Conservation (phyloP, 2,113 vertebrate species). For the Hucho hucho region DNA sequence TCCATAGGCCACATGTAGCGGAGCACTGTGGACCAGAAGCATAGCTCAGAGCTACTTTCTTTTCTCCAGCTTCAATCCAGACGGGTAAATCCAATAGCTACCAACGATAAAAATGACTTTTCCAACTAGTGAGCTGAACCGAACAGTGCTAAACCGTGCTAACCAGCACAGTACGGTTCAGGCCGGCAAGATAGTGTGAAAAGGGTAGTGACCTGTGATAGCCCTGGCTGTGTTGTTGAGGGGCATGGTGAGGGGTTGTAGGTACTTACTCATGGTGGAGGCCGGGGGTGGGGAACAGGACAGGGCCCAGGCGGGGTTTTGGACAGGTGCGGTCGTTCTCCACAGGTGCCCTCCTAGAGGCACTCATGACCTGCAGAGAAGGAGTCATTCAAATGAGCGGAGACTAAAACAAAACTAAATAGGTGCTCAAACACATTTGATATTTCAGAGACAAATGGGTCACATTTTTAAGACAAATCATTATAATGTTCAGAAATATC, state of each 20-base stretch:
- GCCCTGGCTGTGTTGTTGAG: background rate
- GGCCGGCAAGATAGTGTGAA: no score
- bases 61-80: no score
- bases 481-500: background rate
- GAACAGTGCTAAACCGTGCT: no score
- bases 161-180: no score
- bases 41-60: no score
- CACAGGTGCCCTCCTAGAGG: constrained; percentile 67
- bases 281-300: constrained; percentile 47
- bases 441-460: background rate
- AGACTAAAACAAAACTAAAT: background rate
- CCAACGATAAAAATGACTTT: no score
- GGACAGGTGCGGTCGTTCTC: constrained; percentile 72
- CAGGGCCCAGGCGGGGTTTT: constrained; percentile 53
- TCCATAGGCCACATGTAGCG: background rate
- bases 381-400: background rate
- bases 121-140: no score
- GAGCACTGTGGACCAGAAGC: no score
- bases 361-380: constrained; percentile 74
- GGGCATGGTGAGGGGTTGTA: background rate
- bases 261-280: constrained; percentile 75
- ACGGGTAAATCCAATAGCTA: no score
- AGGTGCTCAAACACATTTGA: background rate
- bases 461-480: background rate
- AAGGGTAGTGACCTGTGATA: background rate